Conservation (phyloP, 2,888 invertebrate species). For the Podabrus alpinus region DNA sequence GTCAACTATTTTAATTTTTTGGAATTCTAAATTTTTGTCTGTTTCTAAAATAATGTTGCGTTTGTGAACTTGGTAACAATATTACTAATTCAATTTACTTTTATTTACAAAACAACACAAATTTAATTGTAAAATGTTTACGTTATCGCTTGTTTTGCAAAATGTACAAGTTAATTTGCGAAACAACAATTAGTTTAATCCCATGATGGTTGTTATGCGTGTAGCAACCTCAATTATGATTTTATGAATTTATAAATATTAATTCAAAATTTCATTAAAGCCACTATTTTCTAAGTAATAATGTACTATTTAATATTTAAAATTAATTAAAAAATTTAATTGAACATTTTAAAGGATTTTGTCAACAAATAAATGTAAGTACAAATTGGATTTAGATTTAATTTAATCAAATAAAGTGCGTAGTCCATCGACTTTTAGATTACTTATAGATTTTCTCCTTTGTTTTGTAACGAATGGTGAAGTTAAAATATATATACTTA, state of each 20-base stretch:
- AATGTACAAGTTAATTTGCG: background rate
- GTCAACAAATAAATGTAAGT: background rate
- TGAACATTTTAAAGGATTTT: background rate
- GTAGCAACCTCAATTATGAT: background rate
- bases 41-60: background rate
- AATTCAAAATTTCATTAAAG: background rate
- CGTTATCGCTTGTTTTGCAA: background rate
- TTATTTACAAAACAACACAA: background rate
- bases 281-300: background rate
- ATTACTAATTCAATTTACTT: background rate
- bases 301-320: background rate
- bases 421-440: constrained; percentile 7
- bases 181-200: background rate
- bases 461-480: background rate
- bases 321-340: background rate
- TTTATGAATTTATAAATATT: background rate
- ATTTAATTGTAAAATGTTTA: background rate
- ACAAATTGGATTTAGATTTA: constrained; percentile 4
- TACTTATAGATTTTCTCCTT: constrained; percentile 11
- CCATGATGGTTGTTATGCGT: background rate
- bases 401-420: background rate
- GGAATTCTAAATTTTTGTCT: background rate
- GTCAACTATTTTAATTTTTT: too few relatives aligned
- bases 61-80: background rate
- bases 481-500: background rate